Evolutionary conservation across 2,797 vertebrate species (phyloP), one percentile per base, ranked within the genome.

Genomic region (Muscicapa comitata): DNA sequence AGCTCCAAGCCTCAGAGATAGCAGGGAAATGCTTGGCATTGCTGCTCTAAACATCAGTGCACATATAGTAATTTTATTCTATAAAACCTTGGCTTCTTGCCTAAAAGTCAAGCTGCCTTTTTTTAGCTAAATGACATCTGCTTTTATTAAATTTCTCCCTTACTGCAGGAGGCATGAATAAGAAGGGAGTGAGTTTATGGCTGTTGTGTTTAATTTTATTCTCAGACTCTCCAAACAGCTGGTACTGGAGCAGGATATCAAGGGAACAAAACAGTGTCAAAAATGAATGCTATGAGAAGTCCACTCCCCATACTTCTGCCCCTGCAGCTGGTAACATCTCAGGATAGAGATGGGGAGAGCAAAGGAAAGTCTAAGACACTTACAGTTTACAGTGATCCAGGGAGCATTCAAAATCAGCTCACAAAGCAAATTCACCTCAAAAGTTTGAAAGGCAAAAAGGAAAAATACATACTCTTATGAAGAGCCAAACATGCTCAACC

Each of bases 391-490:
- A 81, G 48, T 4, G 7, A 63, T 14, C 71, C 54, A 54, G 35
- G 57, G 85, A 51, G 68, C 51, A 51, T 54, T 93, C 53, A 91
- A 79, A 96, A 59, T 38, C 74, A 78, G 65, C 66, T 93, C 73
- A 74, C n/a, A 73, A 82, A 79, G 54, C 24, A 73, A 90, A 43
- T 57, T 90, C 17, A 12, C 70, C 68, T 93, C 75, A 31, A 6
- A 90, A 94, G 80, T 89, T 66, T 85, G 74, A 90, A 94, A 94
- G 67, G 77, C 74, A 78, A 67, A 88, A 91, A 72, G 70, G 38
- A 91, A 83, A 88, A 63, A n/a, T 4, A 38, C 26, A 18, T 17
- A 51, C 35, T 83, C 77, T 67, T 75, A 62, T 10, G 31, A 87
- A 79, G 67, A 75, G 68, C 21, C 53, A 81, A 91, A 73, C 14